These are phyloP conservation scores for Gandaritis pyraliata DNA, from an alignment of 2,888 invertebrate species.

Conservation along the genomic window DNA sequence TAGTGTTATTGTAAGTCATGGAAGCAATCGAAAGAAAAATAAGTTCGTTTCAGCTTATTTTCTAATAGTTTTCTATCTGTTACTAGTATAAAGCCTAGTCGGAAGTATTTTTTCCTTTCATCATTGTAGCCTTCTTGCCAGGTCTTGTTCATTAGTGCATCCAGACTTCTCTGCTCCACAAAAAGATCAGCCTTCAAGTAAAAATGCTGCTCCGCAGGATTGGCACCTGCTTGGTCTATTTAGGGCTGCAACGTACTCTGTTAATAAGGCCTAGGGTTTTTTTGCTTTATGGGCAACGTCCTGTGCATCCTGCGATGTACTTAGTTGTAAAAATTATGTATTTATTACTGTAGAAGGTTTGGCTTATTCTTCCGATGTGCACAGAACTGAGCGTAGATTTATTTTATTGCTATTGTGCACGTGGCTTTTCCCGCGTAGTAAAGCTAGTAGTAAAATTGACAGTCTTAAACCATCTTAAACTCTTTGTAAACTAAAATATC, in stretches of 20 bases:
- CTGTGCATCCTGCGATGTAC: slow-evolving; percentile 21
- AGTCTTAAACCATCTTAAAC: too few relatives aligned
- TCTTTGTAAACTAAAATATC: too few relatives aligned
- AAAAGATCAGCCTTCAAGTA: slow-evolving; percentile 17
- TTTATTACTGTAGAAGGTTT: slow-evolving; percentile 16
- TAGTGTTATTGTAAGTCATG: too few relatives aligned
- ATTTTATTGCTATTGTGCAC: slow-evolving; percentile 8
- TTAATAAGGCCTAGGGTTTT: slow-evolving; percentile 36
- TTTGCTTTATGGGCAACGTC: slow-evolving; percentile 32
- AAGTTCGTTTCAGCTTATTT: too few relatives aligned
- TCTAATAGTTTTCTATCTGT: too few relatives aligned
- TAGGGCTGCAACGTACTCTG: slow-evolving; percentile 36
- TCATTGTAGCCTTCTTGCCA: neutral
- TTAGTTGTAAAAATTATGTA: slow-evolving; percentile 26
- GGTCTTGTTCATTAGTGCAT: neutral
- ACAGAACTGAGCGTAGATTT: neutral
- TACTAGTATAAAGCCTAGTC: too few relatives aligned
- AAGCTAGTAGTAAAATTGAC: too few relatives aligned
- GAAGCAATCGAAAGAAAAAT: too few relatives aligned
- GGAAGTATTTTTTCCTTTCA: too few relatives aligned
- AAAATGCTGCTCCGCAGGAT: slow-evolving; percentile 33
- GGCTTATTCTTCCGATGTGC: slow-evolving; percentile 1
- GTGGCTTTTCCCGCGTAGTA: neutral
- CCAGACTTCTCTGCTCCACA: neutral
- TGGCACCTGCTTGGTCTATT: slow-evolving; percentile 41